Evolutionary conservation across 2,888 invertebrate genomes (phyloP).

Genomic region (Cryptophagus acutangulus): DNA sequence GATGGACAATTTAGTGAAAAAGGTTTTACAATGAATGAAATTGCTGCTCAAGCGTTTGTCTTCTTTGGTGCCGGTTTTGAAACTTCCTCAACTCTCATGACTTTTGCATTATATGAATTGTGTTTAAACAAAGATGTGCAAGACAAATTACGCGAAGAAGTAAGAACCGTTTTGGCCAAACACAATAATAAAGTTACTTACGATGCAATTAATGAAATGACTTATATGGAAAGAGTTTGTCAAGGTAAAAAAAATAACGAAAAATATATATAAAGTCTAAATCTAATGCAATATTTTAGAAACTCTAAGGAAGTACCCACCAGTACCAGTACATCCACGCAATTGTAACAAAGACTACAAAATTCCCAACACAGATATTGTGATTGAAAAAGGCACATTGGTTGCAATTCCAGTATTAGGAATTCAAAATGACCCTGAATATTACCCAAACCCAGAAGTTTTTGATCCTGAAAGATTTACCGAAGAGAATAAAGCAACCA

Average conservation of each 20-base stretch:
- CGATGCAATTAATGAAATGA: conserved; percentile 47
- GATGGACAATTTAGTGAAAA: conserved; percentile 6
- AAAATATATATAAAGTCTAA: too few relatives aligned
- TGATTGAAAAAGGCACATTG: conserved; percentile 37
- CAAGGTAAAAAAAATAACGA: too few relatives aligned
- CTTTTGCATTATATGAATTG: conserved; percentile 53
- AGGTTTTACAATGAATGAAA: conserved; percentile 25
- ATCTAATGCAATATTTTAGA: too few relatives aligned
- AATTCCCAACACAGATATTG: conserved; percentile 29
- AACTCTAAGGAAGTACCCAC: conserved; percentile 32
- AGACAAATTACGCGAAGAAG: conserved; percentile 44
- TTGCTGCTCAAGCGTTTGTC: conserved; percentile 52
- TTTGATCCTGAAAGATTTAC: conserved; percentile 5
- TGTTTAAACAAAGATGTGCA: conserved; percentile 47
- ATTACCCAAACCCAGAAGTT: neutral
- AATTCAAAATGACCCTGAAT: neutral
- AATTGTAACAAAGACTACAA: conserved; percentile 32
- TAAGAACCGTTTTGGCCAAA: conserved; percentile 36
- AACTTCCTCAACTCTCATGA: conserved; percentile 55
- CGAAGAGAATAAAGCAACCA: neutral
- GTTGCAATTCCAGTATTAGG: neutral
- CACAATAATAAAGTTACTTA: conserved; percentile 42
- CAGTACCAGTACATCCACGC: conserved; percentile 13
- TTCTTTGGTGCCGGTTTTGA: conserved; percentile 60
- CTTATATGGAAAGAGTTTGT: conserved; percentile 44